Evolutionary conservation across 2,888 invertebrate genomes (phyloP).

Genomic region (Habroteleia sp.): DNA sequence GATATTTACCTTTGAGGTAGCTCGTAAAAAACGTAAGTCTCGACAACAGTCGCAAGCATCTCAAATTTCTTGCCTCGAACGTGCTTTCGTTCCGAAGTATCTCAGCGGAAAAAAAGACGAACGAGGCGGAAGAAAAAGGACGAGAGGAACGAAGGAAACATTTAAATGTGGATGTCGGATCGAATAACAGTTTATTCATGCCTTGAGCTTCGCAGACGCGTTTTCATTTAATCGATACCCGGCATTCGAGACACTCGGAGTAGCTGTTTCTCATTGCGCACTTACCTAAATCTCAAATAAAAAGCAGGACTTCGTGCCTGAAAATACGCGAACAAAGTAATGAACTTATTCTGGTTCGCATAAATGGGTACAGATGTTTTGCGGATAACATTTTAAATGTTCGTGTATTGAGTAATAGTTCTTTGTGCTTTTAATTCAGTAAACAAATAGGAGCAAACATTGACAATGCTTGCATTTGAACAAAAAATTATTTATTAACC

Average conservation of each 20-base stretch:
- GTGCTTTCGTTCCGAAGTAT: constrained; percentile 66
- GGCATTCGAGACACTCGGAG: constrained; percentile 55
- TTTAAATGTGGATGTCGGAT: constrained; percentile 69
- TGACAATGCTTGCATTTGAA: too few species aligned
- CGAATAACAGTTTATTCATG: constrained; percentile 77
- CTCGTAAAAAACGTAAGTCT: constrained; percentile 51
- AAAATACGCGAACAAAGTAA: not conserved
- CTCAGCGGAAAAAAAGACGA: constrained; percentile 51
- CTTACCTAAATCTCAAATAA: constrained; percentile 54
- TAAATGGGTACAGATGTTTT: too few species aligned
- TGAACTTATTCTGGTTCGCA: constrained; percentile 13
- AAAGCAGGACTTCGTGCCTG: constrained; percentile 32
- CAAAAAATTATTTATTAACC: too few species aligned
- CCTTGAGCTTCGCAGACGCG: constrained; percentile 73
- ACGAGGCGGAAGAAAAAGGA: constrained; percentile 21
- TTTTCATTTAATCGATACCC: constrained; percentile 71
- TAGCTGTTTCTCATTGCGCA: constrained; percentile 54
- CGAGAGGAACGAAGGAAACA: constrained; percentile 46
- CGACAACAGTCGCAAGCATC: constrained; percentile 67
- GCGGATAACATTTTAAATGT: too few species aligned
- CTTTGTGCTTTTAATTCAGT: too few species aligned
- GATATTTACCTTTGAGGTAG: constrained; percentile 54
- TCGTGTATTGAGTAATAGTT: too few species aligned
- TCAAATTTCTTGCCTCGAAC: constrained; percentile 74
- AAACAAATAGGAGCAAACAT: too few species aligned